Percentiles rank a stretch among this genome's conserved stretches.
phyloP scores from a whole-genome alignment of 2,797 vertebrate genomes.

The Takifugu ocellatus region DNA sequence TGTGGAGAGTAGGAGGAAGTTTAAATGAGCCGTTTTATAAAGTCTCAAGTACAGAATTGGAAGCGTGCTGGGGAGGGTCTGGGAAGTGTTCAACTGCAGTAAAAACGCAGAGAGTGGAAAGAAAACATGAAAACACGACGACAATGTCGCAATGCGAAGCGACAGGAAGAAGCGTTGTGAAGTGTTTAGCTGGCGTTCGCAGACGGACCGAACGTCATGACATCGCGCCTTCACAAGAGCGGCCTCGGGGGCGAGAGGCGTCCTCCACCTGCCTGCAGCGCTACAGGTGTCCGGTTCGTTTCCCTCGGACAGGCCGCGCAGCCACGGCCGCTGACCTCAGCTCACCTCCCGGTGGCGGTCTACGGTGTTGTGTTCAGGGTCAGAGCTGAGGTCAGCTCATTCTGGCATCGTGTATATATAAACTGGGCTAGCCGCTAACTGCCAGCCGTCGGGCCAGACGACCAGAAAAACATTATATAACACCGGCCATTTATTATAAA shows the following conservation, averaged over 20 bases:
- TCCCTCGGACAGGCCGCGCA: conserved; percentile 27
- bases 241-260: conserved; percentile 8
- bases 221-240: conserved; percentile 36
- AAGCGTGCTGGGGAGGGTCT: conserved; percentile 6
- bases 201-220: conserved; percentile 38
- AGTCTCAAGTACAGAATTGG: conserved; percentile 23
- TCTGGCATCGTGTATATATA: conserved; percentile 71
- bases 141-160: not conserved
- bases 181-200: conserved; percentile 29
- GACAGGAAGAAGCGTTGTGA: not conserved
- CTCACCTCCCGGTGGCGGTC: conserved; percentile 62
- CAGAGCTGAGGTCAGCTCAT: conserved; percentile 66
- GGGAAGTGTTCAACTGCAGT: not conserved
- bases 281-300: not conserved
- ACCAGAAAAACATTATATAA: conserved; percentile 66
- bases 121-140: not conserved
- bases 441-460: conserved; percentile 64
- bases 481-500: conserved; percentile 59
- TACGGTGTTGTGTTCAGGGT: conserved; percentile 69
- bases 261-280: not conserved
- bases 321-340: conserved; percentile 61
- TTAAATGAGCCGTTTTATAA: conserved; percentile 18
- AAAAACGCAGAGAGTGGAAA: conserved; percentile 1
- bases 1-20: conserved; percentile 49
- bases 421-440: conserved; percentile 76